These are phyloP conservation scores for Popillia japonica DNA, from an alignment of 1,140 invertebrate genomes.

Conservation along the genomic window DNA sequence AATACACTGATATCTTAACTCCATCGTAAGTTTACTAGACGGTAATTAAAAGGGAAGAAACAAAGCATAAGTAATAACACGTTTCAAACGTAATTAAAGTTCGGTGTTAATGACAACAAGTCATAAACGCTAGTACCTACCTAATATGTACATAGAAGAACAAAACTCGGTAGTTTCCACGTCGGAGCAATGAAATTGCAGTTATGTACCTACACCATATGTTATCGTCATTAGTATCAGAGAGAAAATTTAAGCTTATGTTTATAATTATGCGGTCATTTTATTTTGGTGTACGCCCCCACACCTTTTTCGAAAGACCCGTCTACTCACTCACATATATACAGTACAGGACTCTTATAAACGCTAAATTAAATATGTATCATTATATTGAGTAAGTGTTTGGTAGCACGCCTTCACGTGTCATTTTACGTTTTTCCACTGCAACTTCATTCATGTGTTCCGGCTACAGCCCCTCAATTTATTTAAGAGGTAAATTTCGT, in stretches of 20 bases:
- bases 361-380: conserved; percentile 41
- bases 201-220: conserved; percentile 36
- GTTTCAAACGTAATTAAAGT: conserved; percentile 17
- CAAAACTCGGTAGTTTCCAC: background rate
- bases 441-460: conserved; percentile 40
- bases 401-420: conserved; percentile 25
- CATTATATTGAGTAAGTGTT: conserved; percentile 41
- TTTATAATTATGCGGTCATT: conserved; percentile 40
- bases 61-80: conserved; percentile 23
- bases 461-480: conserved; percentile 27
- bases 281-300: conserved; percentile 35
- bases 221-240: conserved; percentile 39
- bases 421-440: conserved; percentile 34
- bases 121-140: background rate
- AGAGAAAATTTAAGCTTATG: conserved; percentile 32
- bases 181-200: conserved; percentile 35
- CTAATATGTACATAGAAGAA: too few relatives aligned
- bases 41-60: conserved; percentile 2
- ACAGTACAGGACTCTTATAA: conserved; percentile 37
- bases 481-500: conserved; percentile 38
- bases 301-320: conserved; percentile 38
- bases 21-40: conserved; percentile 4
- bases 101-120: background rate
- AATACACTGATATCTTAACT: too few relatives aligned
- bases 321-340: background rate